Base-by-base conservation (phyloP, 2,888 invertebrate species). In the Hydrotaea diabolus region DNA sequence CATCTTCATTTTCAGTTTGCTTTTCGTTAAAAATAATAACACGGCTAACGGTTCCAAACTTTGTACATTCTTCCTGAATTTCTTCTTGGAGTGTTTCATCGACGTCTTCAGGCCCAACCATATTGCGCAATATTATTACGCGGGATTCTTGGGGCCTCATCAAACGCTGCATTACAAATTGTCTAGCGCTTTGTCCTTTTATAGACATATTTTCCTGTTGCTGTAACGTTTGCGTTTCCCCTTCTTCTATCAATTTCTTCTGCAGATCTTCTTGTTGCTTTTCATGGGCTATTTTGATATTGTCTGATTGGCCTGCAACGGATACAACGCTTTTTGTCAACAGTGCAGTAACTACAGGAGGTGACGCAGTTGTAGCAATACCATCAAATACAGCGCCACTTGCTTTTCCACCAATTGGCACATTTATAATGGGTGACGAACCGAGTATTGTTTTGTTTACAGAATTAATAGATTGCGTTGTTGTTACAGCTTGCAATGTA, bases 11-110 rank as follows among this genome's bases (percentile, higher is more conserved):
- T 92, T 98, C 98, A 13, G 96, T 95, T 93, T 99, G 98, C 88
- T 96, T 96, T 93, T 99, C 99, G 92, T 98, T 98, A 93, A 98
- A 98, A 90, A 98, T 98, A 88, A 98, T 97, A 59, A 99, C 98
- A 43, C 97, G 94, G 90, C 96, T 96, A 53, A 99, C 98, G 69
- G 93, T 93, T 80, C 99, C 99, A 93, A 95, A 99, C 93, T 97
- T 97, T 89, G 96, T 95, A 93, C 99, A 99, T 92, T 99, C 98
- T 88, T 98, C 98, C 89, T 98, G 97, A 86, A 98, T 97, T 93
- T 99, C 99, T 90, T 97, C 97, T 91, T 99, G 97, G 71, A 99
- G 93, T 82, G 96, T 96, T 91, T 98, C 98, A 91, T 99, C 99
- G 11, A 99, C 96, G 90, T 98, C 98, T 89, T 97, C 97, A 0